A percentile compares a stretch with the other conserved stretches of the same genome.
These are phyloP conservation scores for Fratercula arctica DNA, from an alignment of 2,797 vertebrate genomes.

Conservation along the genomic window DNA sequence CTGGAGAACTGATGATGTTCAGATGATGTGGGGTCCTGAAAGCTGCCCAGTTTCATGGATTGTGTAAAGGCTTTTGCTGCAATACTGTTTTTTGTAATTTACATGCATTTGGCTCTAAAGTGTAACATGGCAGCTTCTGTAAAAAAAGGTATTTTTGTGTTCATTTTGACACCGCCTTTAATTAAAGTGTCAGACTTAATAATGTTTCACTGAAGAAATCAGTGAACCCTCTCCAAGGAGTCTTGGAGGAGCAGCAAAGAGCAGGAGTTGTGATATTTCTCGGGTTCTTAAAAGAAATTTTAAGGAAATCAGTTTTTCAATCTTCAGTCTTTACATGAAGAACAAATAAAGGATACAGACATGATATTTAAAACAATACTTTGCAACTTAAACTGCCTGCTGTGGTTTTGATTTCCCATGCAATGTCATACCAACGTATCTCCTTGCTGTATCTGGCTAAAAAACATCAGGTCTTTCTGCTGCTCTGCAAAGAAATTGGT, in stretches of 20 bases:
- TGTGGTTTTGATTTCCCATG: not conserved
- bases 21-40: not conserved
- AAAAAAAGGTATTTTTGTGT: not conserved
- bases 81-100: not conserved
- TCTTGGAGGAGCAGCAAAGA: not conserved
- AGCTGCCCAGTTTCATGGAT: not conserved
- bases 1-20: not conserved
- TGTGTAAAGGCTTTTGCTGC: not conserved
- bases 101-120: not conserved
- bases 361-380: not conserved
- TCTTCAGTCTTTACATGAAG: not conserved
- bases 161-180: not conserved
- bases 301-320: not conserved
- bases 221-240: not conserved
- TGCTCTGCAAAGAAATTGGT: not conserved
- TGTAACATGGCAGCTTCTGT: not conserved
- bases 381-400: not conserved
- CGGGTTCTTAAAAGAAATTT: not conserved
- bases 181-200: not conserved
- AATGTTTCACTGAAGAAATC: not conserved
- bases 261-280: not conserved
- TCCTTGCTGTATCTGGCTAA: not conserved
- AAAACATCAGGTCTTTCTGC: not conserved
- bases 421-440: not conserved
- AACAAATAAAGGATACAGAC: not conserved